Base-by-base conservation (phyloP, 2,113 vertebrate species). In the Chitala chitala region DNA sequence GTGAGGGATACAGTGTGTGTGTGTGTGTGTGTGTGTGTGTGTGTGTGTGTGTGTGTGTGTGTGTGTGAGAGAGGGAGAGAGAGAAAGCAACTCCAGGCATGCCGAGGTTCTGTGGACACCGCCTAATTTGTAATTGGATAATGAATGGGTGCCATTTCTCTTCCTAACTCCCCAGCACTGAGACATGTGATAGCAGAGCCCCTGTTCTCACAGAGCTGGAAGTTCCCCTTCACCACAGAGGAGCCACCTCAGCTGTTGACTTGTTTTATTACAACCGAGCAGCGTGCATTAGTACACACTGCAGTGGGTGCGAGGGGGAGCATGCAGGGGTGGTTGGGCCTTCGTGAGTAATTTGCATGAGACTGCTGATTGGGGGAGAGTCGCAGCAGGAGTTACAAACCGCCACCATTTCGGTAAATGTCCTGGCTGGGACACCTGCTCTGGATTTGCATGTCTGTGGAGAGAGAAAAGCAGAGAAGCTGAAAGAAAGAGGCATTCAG, bases 371-470 rank as follows among this genome's bases (percentile, higher is more conserved):
- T 74, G 59, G 72, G 74, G 22, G 22, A 68, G 50, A 59, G 51
- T 4, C n/a, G 50, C 63, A 36, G 31, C 12, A 26, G 77, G 75
- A 71, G 74, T 75, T 71, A 77, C 72, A 72, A 69, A 59, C 77
- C 36, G 74, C 61, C 26, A 42, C 61, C 77, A 75, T 63, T 64
- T 77, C 54, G 84, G 84, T 78, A 84, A 86, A 87, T 85, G 66
- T 84, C 56, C 69, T 71, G 76, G 76, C 71, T 55, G 33, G 61
- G 77, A 24, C 72, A 86, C 78, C 84, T 86, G 82, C 82, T 73
- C 10, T 59, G 53, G 42, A 85, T 87, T 88, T 86, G 85, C 83
- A 86, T 89, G 75, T 33, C 33, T 83, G 83, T 82, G 77, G 71
- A 82, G 86, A 86, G 84, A 55, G 73, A 29, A 31, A 24, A 31